These are phyloP conservation scores for Cyclina sinensis DNA, from an alignment of 1,140 invertebrate species.

Conservation along the genomic window DNA sequence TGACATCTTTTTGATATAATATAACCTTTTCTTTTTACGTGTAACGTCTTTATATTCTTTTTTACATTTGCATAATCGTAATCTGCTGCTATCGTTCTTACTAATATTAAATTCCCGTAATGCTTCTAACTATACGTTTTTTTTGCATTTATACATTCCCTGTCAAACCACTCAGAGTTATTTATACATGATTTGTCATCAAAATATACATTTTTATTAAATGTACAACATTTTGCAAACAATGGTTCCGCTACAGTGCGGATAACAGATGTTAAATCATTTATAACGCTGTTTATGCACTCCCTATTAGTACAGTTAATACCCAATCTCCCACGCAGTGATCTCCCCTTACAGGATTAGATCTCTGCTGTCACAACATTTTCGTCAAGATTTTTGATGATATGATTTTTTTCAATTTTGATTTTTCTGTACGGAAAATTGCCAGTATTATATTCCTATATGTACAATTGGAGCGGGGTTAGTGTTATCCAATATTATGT, in stretches of 20 bases:
- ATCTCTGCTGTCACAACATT: too few species aligned
- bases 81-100: not conserved
- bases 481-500: too few species aligned
- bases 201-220: not conserved
- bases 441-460: too few species aligned
- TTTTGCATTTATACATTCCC: conserved; percentile 1
- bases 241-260: conserved; percentile 11
- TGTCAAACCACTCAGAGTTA: conserved; percentile 42
- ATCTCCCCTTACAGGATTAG: too few species aligned
- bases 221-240: conserved; percentile 24
- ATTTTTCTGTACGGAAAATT: too few species aligned
- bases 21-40: not conserved
- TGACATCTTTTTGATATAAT: too few species aligned
- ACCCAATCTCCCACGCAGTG: too few species aligned
- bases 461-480: too few species aligned
- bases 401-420: too few species aligned
- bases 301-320: not conserved
- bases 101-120: not conserved
- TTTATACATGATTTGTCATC: not conserved
- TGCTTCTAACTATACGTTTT: not conserved
- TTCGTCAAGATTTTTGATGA: too few species aligned
- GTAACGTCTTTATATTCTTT: not conserved
- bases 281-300: conserved; percentile 8
- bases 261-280: conserved; percentile 16
- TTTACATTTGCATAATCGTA: too few species aligned